Evolutionary conservation across 2,888 invertebrate genomes (phyloP).

Genomic region (Lasioglossum marginatum): DNA sequence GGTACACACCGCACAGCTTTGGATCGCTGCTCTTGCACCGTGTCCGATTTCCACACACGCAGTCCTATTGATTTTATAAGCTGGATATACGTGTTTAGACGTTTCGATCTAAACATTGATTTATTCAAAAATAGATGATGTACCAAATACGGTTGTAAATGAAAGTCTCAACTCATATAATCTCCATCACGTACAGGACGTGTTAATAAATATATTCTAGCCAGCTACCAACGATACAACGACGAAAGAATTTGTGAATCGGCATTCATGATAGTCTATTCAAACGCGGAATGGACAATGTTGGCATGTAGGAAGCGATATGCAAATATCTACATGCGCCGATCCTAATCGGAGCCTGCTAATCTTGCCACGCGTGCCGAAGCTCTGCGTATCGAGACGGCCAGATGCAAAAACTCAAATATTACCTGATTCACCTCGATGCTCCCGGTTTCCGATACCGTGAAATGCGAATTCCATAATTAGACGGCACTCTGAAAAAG

Average conservation of each 20-base stretch:
- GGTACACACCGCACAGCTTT: neutral
- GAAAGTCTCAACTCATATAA: neutral
- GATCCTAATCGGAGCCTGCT: constrained; percentile 52
- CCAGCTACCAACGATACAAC: constrained; percentile 15
- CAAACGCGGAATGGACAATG: constrained; percentile 50
- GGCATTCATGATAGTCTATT: constrained; percentile 25
- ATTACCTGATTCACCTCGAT: constrained; percentile 35
- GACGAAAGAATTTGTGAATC: constrained; percentile 41
- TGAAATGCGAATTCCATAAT: constrained; percentile 10
- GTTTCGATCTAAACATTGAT: too few relatives aligned
- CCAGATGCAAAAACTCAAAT: constrained; percentile 38
- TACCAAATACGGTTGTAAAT: neutral
- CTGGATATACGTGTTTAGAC: too few relatives aligned
- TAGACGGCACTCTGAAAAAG: neutral
- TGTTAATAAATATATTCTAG: constrained; percentile 26
- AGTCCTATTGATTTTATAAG: neutral
- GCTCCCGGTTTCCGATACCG: constrained; percentile 19
- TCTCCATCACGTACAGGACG: neutral
- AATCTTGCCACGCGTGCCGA: constrained; percentile 51
- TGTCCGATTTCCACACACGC: neutral
- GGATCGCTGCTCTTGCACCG: neutral
- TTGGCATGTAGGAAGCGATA: constrained; percentile 56
- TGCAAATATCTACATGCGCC: constrained; percentile 62
- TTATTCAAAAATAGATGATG: neutral
- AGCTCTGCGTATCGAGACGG: constrained; percentile 19